A percentile compares a stretch with the other conserved stretches of the same genome.
phyloP scores from a whole-genome alignment of 2,888 invertebrate species.

The Cylindroiulus punctatus region DNA sequence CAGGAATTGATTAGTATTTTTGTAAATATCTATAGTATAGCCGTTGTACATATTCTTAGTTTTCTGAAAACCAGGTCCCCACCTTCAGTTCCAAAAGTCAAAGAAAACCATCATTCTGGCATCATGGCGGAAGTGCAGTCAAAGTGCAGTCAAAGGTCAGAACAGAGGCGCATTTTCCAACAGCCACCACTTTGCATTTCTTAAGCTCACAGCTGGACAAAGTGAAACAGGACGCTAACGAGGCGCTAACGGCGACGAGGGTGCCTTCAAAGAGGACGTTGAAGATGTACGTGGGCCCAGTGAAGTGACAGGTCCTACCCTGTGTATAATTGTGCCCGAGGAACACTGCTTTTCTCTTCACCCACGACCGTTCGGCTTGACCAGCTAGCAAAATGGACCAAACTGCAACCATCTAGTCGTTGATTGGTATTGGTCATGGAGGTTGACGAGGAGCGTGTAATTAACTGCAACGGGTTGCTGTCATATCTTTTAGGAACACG shows the following conservation, averaged over 20 bases:
- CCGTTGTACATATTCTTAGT: too few species aligned
- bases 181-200: background rate
- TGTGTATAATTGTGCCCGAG: background rate
- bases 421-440: too few species aligned
- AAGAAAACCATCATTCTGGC: background rate
- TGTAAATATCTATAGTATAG: too few species aligned
- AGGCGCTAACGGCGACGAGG: background rate
- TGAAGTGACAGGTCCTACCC: background rate
- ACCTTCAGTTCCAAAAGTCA: background rate
- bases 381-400: too few species aligned
- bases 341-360: background rate
- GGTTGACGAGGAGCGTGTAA: too few species aligned
- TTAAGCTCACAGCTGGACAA: conserved; percentile 1
- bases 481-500: too few species aligned
- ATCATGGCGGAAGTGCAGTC: background rate
- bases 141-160: background rate
- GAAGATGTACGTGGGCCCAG: background rate
- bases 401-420: too few species aligned
- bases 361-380: background rate
- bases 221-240: conserved; percentile 32
- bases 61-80: background rate
- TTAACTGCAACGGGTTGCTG: too few species aligned
- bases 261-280: background rate
- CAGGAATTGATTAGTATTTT: too few species aligned
- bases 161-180: background rate